phyloP scores from a whole-genome alignment of 2,113 vertebrate species.

The Oryzias woworae region DNA sequence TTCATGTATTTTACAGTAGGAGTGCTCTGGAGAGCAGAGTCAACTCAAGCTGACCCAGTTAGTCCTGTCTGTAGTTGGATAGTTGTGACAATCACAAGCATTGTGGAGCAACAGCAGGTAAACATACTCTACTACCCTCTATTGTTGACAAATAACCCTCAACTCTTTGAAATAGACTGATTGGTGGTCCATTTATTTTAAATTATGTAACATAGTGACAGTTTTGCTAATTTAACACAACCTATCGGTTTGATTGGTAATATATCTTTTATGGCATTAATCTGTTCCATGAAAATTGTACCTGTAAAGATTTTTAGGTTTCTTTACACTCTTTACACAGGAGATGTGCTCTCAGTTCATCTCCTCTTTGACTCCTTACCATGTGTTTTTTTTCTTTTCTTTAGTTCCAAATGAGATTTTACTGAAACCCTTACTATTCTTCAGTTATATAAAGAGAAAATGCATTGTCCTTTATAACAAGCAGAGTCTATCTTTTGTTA shows the following conservation, averaged over 20 bases:
- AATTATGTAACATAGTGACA: neutral
- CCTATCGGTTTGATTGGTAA: neutral
- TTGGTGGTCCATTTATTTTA: no score
- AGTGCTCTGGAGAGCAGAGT: slow-evolving; percentile 63
- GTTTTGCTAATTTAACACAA: neutral
- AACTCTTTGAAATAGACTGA: no score
- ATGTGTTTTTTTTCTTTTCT: neutral
- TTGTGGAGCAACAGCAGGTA: slow-evolving; percentile 15
- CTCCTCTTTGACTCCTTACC: neutral
- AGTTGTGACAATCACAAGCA: slow-evolving; percentile 46
- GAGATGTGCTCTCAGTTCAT: neutral
- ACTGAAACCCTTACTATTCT: neutral
- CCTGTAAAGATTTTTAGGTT: neutral
- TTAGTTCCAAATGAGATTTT: neutral
- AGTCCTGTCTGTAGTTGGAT: slow-evolving; percentile 46
- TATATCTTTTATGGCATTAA: neutral
- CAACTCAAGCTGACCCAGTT: neutral
- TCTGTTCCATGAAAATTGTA: neutral
- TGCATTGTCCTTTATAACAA: neutral
- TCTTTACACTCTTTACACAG: no score
- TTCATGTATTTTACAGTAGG: slow-evolving; percentile 78
- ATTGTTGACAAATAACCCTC: no score
- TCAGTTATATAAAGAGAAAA: neutral
- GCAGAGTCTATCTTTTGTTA: slow-evolving; percentile 8
- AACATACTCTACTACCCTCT: no score